Evolutionary conservation across 1,140 invertebrate genomes (phyloP), one percentile per base, ranked within the genome.

Genomic region (Bombus turneri): DNA sequence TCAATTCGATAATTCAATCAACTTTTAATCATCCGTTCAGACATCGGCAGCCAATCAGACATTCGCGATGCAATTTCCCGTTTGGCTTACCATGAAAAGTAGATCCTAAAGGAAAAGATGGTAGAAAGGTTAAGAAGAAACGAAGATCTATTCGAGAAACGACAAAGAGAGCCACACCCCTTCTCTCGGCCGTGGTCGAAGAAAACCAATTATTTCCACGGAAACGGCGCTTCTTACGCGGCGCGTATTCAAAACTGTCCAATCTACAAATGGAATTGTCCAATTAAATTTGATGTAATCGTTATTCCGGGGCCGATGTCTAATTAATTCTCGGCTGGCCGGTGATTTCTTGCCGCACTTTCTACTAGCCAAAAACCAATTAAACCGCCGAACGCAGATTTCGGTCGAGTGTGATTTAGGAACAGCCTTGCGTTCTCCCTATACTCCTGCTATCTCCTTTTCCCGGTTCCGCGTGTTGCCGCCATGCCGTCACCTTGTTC

Each of bases 201-300:
- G 62, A 66, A 83, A 83, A 76, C 59, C 72, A 83, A 82, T 82
- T 81, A 81, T 62, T 25, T 53, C 47, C 18, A 25, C 8, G 39
- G 43, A n/a, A 59, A 73, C 15, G 31, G 28, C 47, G 79, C 37
- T 72, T 81, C 79, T 81, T 72, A 15, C 76, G 18, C 39, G 39
- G 22, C 47, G 37, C 28, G 62, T 25, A 53, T 39, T 59, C 25
- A 53, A 66, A 83, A 34, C 69, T 57, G 86, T 18, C 62, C 72
- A 69, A 87, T 87, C 71, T 39, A 39, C 68, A 13, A 59, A 83
- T 72, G 47, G 34, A 53, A 68, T 72, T 69, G 71, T 73, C 72
- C 83, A 85, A 87, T 87, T 87, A 86, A 86, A 71, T 64, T 71
- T 71, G 69, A 89, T 57, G 82, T 86, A 86, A 86, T 77, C 66